Evolutionary conservation across 2,797 vertebrate genomes (phyloP).

Genomic region (Pteropus rufus): DNA sequence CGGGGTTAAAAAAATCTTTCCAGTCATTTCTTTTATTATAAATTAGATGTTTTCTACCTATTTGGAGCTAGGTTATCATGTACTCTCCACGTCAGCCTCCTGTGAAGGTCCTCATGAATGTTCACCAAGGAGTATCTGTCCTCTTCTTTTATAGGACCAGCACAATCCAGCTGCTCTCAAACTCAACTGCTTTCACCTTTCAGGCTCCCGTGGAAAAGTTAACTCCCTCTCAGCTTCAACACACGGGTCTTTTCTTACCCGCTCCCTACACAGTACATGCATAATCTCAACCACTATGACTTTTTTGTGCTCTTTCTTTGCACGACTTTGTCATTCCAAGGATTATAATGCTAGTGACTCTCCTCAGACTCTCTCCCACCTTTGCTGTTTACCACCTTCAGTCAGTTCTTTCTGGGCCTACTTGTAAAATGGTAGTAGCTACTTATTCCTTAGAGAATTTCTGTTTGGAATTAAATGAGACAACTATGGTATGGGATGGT

Average conservation of each 20-base stretch:
- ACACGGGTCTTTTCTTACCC: background rate
- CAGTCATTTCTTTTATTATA: background rate
- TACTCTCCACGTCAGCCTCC: background rate
- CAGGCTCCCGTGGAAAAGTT: background rate
- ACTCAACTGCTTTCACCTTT: background rate
- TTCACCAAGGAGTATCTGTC: background rate
- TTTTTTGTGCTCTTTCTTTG: background rate
- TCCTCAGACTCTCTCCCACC: background rate
- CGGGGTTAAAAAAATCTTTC: background rate
- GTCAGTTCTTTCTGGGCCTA: background rate
- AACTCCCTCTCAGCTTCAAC: background rate
- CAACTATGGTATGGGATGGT: too few species aligned
- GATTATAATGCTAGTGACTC: background rate
- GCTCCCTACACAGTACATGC: fast-evolving
- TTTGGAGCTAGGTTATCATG: background rate
- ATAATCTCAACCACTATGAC: too few species aligned
- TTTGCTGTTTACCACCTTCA: background rate
- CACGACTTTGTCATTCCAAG: background rate
- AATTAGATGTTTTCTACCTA: background rate
- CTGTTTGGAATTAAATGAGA: background rate
- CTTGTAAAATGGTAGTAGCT: background rate
- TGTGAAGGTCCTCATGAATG: background rate
- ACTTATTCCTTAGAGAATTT: background rate
- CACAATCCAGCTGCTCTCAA: background rate
- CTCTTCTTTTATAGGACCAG: background rate